Evolutionary conservation across 2,888 invertebrate species (phyloP), one percentile per base, ranked within the genome.

Genomic region (Drosophila eohydei): DNA sequence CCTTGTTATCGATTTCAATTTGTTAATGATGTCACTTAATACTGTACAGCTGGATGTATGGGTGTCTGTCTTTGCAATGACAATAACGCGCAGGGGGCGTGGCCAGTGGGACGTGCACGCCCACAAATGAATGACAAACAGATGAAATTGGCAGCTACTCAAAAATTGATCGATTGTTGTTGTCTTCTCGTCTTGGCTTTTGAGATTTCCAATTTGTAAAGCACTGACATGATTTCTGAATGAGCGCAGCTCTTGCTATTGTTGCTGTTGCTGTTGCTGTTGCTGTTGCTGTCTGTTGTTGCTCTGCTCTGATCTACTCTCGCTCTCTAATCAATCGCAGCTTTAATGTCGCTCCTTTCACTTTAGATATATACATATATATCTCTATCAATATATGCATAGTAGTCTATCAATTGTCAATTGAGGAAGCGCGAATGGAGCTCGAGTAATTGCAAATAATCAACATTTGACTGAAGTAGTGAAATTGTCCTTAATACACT

Each of bases 401-500:
- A 28, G 28, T 28, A 21, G 55, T 80, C 80, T 67, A 78, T 83
- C 81, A 84, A 81, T 65, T 75, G 82, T 61, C 82, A 81, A 87
- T 81, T 81, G 82, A 74, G 80, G 69, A 83, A 78, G 83, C 78
- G 78, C 75, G 87, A 12, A 36, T 61, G 78, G 71, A 78, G 88
- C 73, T 80, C 73, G 72, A 68, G 66, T 74, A 89, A 81, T 84
- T 89, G 84, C 73, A 41, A 69, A 86, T 64, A 54, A 50, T 36
- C 66, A 71, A 50, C 44, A 58, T 41, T 46, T 59, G 41, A 58
- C 38, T 66, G 34, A 73, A 79, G 56, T 79, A 88, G 88, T 89
- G 88, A 88, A 88, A 88, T 88, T 90, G 89, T 90, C 90, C 88
- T 88, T 84, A 83, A 78, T 78, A 52, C 36, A 41, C 44, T 44